Conservation (phyloP, 1,140 invertebrate species). For the Drosophila kepulauana region DNA sequence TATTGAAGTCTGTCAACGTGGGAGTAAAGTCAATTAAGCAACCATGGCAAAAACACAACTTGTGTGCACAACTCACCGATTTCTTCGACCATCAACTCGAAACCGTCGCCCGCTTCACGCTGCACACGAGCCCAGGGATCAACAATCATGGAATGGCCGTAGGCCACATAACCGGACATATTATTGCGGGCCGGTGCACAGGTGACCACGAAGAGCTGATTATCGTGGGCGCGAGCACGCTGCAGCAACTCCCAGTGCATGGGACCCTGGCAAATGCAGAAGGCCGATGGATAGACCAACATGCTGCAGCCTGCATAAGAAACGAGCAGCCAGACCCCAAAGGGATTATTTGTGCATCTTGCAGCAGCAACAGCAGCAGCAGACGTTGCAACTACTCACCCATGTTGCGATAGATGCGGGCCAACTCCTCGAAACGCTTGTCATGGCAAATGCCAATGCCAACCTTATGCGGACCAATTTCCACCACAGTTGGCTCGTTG, state of each 20-base stretch:
- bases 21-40: conserved; percentile 50
- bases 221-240: conserved; percentile 93
- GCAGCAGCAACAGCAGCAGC: background rate
- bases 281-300: conserved; percentile 96
- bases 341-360: background rate
- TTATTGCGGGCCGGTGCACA: conserved; percentile 92
- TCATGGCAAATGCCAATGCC: conserved; percentile 98
- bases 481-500: conserved; percentile 90
- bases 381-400: conserved; percentile 42
- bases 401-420: conserved; percentile 91
- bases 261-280: conserved; percentile 98
- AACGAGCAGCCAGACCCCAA: background rate
- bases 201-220: conserved; percentile 92
- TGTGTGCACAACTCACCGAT: conserved; percentile 85
- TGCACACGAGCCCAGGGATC: conserved; percentile 95
- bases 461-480: conserved; percentile 90
- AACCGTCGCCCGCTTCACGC: conserved; percentile 89
- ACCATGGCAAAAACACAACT: background rate
- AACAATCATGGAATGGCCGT: conserved; percentile 94
- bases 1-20: conserved; percentile 91
- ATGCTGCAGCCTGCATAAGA: conserved; percentile 90
- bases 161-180: conserved; percentile 92
- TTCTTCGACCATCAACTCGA: conserved; percentile 91
- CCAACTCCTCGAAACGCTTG: conserved; percentile 95
- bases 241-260: conserved; percentile 95